A percentile compares a stretch with the other conserved stretches of the same genome.
phyloP scores from a whole-genome alignment of 2,888 invertebrate species.

The Andrena bucephala region DNA sequence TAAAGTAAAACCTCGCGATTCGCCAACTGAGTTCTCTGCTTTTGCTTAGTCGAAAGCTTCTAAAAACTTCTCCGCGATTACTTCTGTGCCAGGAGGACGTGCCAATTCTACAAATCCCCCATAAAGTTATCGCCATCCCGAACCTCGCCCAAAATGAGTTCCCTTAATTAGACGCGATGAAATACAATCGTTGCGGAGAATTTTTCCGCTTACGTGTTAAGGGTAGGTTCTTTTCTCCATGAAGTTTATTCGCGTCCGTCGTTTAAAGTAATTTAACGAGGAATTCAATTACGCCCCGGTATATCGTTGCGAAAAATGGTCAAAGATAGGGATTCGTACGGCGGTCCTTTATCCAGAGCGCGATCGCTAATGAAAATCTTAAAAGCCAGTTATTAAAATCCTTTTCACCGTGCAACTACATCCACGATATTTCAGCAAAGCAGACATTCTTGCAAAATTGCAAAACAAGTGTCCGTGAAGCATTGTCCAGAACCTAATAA shows the following conservation, averaged over 20 bases:
- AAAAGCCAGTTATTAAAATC: slow-evolving; percentile 21
- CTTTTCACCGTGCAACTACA: slow-evolving; percentile 8
- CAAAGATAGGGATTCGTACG: neutral
- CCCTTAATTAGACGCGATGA: neutral
- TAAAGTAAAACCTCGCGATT: neutral
- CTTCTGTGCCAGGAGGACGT: neutral
- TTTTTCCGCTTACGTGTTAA: slow-evolving; percentile 25
- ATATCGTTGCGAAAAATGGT: slow-evolving; percentile 9
- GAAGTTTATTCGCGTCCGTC: neutral
- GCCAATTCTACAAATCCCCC: slow-evolving; percentile 27
- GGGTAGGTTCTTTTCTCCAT: neutral
- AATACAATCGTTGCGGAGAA: slow-evolving; percentile 1
- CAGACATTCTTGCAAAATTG: neutral
- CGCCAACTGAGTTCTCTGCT: neutral
- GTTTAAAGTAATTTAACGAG: slow-evolving; percentile 1
- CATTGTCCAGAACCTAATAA: too few relatives aligned
- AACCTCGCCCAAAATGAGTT: neutral
- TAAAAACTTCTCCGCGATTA: slow-evolving; percentile 11
- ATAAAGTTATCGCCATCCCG: slow-evolving; percentile 17
- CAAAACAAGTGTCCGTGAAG: neutral
- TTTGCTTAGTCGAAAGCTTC: neutral
- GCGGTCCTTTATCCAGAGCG: neutral
- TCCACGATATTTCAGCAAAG: neutral
- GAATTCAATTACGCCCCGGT: slow-evolving; percentile 23
- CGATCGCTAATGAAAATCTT: slow-evolving; percentile 27